Evolutionary conservation across 2,113 vertebrate genomes (phyloP).

Genomic region (Sorex fumeus): DNA sequence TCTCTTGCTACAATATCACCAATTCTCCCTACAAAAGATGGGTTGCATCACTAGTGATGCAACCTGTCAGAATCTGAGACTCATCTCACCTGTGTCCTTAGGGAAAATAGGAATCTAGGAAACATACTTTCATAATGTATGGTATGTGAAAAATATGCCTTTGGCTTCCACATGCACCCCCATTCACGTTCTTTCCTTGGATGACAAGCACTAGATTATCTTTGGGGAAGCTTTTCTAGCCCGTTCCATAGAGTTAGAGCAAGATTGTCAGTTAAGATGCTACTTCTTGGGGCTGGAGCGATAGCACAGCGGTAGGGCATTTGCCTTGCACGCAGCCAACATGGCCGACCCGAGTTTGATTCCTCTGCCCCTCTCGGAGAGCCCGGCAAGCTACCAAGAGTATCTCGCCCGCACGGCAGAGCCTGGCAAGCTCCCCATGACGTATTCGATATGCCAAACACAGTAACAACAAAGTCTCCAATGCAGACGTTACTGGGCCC

Average conservation of each 20-base stretch:
- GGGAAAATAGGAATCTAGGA: neutral
- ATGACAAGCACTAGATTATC: neutral
- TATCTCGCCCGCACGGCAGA: no score
- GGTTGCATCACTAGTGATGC: neutral
- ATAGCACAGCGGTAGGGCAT: no score
- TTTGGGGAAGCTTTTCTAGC: neutral
- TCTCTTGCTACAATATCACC: neutral
- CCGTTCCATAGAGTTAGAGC: neutral
- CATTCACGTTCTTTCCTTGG: neutral
- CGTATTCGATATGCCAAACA: no score
- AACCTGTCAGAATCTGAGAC: neutral
- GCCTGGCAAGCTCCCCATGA: no score
- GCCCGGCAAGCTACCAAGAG: no score
- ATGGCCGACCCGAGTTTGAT: no score
- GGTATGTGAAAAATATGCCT: neutral
- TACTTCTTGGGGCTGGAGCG: no score
- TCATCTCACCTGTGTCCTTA: neutral
- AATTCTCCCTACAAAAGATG: neutral
- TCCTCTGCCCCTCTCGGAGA: no score
- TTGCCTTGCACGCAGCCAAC: no score
- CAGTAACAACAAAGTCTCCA: no score
- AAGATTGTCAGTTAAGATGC: neutral
- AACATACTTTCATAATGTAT: neutral
- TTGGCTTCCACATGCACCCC: neutral
- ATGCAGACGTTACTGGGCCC: no score